Conservation (phyloP, 1,140 invertebrate species). For the Proctacanthus coquilletti region DNA sequence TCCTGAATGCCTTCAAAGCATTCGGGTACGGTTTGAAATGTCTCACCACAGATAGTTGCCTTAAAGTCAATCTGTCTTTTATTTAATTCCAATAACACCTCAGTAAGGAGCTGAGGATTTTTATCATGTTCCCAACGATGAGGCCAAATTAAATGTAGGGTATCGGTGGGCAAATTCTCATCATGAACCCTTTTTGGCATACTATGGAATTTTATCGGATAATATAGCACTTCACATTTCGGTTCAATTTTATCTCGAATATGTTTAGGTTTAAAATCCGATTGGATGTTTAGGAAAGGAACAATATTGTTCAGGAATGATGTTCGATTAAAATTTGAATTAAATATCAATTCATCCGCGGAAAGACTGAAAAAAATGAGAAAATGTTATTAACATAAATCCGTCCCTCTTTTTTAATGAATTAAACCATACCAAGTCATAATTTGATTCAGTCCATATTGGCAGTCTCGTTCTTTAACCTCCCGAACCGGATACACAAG, state of each 20-base stretch:
- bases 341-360: constrained; percentile 56
- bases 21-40: constrained; percentile 30
- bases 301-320: constrained; percentile 49
- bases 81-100: constrained; percentile 38
- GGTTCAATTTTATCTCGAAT: constrained; percentile 36
- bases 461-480: constrained; percentile 53
- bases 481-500: constrained; percentile 52
- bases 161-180: constrained; percentile 9
- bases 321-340: constrained; percentile 51
- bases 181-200: constrained; percentile 14
- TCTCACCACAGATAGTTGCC: constrained; percentile 38
- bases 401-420: no score
- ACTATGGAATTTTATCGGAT: constrained; percentile 38
- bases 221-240: constrained; percentile 52
- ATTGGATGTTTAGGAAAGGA: constrained; percentile 47
- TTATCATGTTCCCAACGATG: constrained; percentile 74
- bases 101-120: constrained; percentile 48
- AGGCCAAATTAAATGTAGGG: constrained; percentile 55
- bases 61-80: constrained; percentile 38
- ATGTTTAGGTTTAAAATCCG: constrained; percentile 43
- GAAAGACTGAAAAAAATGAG: constrained; percentile 38
- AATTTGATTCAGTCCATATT: constrained; percentile 66
- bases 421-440: constrained; percentile 44
- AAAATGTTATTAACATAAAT: neutral
- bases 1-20: constrained; percentile 36